Evolutionary conservation across 1,140 invertebrate genomes (phyloP).

Genomic region (Neocloeon triangulifer): DNA sequence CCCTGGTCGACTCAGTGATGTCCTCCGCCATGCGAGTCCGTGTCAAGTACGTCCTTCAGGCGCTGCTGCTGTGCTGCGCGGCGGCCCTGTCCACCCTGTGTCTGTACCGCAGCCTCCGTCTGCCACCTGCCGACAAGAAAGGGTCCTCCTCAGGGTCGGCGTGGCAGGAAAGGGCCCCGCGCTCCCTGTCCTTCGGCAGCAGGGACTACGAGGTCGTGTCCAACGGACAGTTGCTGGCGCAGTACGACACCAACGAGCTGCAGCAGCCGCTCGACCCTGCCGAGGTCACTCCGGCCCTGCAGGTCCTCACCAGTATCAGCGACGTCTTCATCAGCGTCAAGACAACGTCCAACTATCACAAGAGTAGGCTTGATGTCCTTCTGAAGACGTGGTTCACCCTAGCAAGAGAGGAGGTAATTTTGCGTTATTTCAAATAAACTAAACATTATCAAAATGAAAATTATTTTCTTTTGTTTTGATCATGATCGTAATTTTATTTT

Average conservation of each 20-base stretch:
- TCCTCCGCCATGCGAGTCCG: no score
- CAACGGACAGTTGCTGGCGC: neutral
- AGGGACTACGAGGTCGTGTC: slow-evolving; percentile 9
- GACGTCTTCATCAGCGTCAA: slow-evolving; percentile 89
- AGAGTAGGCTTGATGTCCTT: slow-evolving; percentile 59
- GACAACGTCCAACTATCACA: slow-evolving; percentile 73
- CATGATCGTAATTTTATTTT: neutral
- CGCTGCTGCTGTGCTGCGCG: no score
- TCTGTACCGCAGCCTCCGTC: no score
- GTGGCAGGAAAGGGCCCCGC: slow-evolving; percentile 12
- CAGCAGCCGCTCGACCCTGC: slow-evolving; percentile 5
- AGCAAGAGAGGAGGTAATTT: slow-evolving; percentile 64
- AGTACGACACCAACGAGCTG: neutral
- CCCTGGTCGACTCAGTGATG: no score
- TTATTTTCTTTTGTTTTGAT: neutral
- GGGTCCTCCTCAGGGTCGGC: no score
- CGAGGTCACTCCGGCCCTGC: slow-evolving; percentile 20
- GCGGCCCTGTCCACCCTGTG: no score
- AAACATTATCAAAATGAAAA: neutral
- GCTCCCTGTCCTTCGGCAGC: slow-evolving; percentile 7
- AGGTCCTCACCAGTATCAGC: slow-evolving; percentile 41
- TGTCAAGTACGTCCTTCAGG: no score
- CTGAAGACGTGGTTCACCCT: slow-evolving; percentile 83
- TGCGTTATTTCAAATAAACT: slow-evolving; percentile 5
- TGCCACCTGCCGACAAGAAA: no score